phyloP scores from a whole-genome alignment of 2,888 invertebrate species.

The Sycophila texana region DNA sequence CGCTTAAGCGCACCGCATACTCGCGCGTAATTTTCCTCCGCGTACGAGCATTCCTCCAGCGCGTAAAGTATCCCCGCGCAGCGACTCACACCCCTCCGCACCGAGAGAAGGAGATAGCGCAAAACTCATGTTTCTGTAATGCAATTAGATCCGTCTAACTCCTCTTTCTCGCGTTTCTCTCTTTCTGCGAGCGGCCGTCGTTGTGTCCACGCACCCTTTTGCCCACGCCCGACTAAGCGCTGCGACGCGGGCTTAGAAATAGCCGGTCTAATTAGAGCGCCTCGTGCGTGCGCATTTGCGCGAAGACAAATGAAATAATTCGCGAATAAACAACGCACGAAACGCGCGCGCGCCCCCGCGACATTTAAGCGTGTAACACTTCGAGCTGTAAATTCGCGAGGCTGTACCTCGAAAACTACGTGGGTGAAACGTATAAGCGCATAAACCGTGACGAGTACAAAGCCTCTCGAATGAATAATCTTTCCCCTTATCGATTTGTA shows the following conservation, averaged over 20 bases:
- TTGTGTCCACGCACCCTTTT: conserved; percentile 43
- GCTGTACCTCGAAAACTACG: conserved; percentile 20
- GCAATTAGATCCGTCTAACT: conserved; percentile 68
- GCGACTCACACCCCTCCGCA: neutral
- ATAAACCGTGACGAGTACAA: neutral
- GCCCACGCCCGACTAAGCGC: conserved; percentile 47
- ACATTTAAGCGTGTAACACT: conserved; percentile 3
- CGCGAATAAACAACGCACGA: conserved; percentile 62
- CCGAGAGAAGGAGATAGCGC: neutral
- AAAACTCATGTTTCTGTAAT: conserved; percentile 73
- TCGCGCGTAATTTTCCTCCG: conserved; percentile 44
- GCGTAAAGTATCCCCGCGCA: conserved; percentile 40
- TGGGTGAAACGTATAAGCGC: neutral
- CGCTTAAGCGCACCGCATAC: conserved; percentile 24
- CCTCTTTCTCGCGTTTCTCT: neutral
- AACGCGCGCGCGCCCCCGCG: conserved; percentile 48
- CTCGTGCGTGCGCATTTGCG: conserved; percentile 1
- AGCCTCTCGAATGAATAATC: neutral
- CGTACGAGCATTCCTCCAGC: conserved; percentile 33
- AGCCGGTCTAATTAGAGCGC: conserved; percentile 70
- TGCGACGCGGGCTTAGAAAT: conserved; percentile 65
- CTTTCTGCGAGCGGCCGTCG: neutral
- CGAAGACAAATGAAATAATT: conserved; percentile 68
- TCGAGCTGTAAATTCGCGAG: conserved; percentile 8
- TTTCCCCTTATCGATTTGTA: neutral